Conservation (phyloP, 2,888 invertebrate genomes). For the Orthosia gothica region DNA sequence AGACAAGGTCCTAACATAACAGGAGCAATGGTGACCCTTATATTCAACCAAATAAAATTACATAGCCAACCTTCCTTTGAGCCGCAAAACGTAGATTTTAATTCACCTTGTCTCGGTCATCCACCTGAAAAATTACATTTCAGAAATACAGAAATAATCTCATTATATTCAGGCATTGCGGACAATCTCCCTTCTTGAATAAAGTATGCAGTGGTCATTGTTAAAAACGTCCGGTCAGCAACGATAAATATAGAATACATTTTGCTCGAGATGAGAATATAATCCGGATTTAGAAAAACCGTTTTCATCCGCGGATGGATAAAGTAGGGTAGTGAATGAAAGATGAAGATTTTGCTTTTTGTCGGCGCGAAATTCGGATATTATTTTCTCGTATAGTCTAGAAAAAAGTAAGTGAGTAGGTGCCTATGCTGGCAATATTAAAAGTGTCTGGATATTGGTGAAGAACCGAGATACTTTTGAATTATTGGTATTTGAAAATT, state of each 20-base stretch:
- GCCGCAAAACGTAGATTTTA: conserved; percentile 49
- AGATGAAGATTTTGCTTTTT: conserved; percentile 59
- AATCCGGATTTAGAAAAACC: conserved; percentile 85
- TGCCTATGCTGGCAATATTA: conserved; percentile 21
- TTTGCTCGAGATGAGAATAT: conserved; percentile 83
- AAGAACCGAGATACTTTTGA: neutral
- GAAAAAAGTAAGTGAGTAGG: neutral
- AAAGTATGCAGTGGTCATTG: conserved; percentile 81
- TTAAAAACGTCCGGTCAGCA: conserved; percentile 86
- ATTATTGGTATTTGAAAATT: neutral
- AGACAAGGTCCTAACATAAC: conserved; percentile 26
- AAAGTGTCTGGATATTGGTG: conserved; percentile 11
- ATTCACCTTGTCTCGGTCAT: conserved; percentile 53
- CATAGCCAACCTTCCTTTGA: conserved; percentile 43
- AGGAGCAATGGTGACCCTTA: conserved; percentile 19
- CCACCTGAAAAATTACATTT: conserved; percentile 75
- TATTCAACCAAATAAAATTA: conserved; percentile 42
- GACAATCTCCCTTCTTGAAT: conserved; percentile 77
- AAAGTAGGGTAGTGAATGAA: conserved; percentile 64
- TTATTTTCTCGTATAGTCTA: conserved; percentile 29
- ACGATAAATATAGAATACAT: conserved; percentile 87
- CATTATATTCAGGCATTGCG: conserved; percentile 76
- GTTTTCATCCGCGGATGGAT: conserved; percentile 71
- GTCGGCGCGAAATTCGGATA: conserved; percentile 40
- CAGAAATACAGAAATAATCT: conserved; percentile 71